Conservation (phyloP, 2,888 invertebrate species). For the Pinctada fucata region DNA sequence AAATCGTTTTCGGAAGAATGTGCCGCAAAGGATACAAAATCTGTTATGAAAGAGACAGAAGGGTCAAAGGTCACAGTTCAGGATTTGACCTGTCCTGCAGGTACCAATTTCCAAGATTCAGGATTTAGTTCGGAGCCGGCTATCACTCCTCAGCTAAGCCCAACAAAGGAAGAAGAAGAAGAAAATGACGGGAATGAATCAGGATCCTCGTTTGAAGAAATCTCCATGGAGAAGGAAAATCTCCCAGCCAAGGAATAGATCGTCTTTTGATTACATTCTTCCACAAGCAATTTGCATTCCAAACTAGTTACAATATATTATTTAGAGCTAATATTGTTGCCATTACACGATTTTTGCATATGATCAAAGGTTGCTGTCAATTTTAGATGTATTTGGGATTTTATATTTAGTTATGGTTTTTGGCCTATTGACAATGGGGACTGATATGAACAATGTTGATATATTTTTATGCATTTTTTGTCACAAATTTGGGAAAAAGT, state of each 20-base stretch:
- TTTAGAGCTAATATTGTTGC: no score
- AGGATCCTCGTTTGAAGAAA: slow-evolving; percentile 58
- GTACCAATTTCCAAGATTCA: slow-evolving; percentile 43
- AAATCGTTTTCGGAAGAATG: slow-evolving; percentile 19
- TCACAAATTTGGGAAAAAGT: no score
- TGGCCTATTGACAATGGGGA: no score
- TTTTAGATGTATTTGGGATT: no score
- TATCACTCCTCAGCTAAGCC: slow-evolving; percentile 36
- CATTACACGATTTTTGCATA: no score
- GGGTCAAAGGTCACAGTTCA: neutral
- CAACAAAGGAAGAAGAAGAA: slow-evolving; percentile 18
- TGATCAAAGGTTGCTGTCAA: no score
- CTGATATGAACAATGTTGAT: no score
- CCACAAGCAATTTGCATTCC: no score
- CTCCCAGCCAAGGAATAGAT: neutral
- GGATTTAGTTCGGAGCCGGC: slow-evolving; percentile 54
- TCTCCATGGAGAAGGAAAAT: slow-evolving; percentile 13
- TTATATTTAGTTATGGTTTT: no score
- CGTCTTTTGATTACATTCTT: no score
- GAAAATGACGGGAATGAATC: slow-evolving; percentile 51
- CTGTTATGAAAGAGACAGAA: slow-evolving; percentile 6
- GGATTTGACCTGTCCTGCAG: slow-evolving; percentile 2
- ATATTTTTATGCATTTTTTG: no score
- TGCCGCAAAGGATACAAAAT: slow-evolving; percentile 23
- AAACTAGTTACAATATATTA: no score